A percentile compares a stretch with the other conserved stretches of the same genome.
Conservation (phyloP, 1,140 invertebrate genomes). For the Aphaenogaster ashmeadi region DNA sequence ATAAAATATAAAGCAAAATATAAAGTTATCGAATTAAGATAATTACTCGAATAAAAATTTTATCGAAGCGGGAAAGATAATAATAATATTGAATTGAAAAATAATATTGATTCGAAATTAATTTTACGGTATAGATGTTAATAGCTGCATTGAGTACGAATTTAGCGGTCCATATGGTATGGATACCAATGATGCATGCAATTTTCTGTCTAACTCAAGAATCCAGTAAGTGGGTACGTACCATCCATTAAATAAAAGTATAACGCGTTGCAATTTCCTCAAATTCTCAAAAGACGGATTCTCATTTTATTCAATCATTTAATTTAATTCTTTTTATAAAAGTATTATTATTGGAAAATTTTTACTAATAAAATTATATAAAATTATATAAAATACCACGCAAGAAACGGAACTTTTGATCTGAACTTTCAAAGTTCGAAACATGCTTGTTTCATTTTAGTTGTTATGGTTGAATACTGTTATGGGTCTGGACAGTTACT, state of each 20-base stretch:
- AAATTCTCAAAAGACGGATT: not conserved
- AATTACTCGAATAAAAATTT: not conserved
- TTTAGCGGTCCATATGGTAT: slow-evolving; percentile 81
- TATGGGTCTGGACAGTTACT: slow-evolving; percentile 72
- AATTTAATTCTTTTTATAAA: slow-evolving; percentile 9
- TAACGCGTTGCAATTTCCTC: not conserved
- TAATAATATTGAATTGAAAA: not conserved
- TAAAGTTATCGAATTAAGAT: not conserved
- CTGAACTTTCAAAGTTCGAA: not conserved
- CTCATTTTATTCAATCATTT: not conserved
- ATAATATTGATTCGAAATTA: not conserved
- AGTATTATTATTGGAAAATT: slow-evolving; percentile 12
- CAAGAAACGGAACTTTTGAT: not conserved
- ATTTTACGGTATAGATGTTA: slow-evolving; percentile 80
- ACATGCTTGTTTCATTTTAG: slow-evolving; percentile 67
- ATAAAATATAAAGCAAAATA: not conserved
- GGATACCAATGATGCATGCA: slow-evolving; percentile 83
- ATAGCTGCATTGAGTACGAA: slow-evolving; percentile 84
- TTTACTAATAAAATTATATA: not conserved
- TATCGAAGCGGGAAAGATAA: not conserved
- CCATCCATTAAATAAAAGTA: not conserved
- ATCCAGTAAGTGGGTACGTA: slow-evolving; percentile 83
- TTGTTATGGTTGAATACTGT: slow-evolving; percentile 78
- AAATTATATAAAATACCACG: not conserved
- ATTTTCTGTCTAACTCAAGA: slow-evolving; percentile 82